phyloP scores from a whole-genome alignment of 2,113 vertebrate genomes.

The Toxostoma redivivum region DNA sequence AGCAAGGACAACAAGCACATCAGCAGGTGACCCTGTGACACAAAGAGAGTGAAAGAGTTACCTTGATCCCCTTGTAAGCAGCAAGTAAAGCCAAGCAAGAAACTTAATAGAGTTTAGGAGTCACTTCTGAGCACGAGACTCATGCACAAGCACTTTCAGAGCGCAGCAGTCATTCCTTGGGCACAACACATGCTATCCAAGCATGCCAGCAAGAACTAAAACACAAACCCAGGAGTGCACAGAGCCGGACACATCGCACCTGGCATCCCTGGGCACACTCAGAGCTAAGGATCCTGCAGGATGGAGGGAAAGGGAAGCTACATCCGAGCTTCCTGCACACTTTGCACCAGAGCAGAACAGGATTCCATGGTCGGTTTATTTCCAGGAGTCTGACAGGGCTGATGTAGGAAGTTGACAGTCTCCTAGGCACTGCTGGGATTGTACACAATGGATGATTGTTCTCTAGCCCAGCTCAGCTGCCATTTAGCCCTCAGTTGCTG shows the following conservation, averaged over 20 bases:
- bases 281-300: conserved; percentile 54
- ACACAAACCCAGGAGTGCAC: conserved; percentile 76
- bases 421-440: not conserved
- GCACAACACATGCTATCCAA: conserved; percentile 75
- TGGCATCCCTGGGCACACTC: conserved; percentile 43
- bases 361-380: not conserved
- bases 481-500: conserved; percentile 24
- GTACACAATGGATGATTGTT: conserved; percentile 38
- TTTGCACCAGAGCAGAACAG: not conserved
- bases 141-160: conserved; percentile 81
- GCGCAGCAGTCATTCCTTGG: conserved; percentile 71
- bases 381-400: not conserved
- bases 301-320: conserved; percentile 40
- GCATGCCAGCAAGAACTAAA: conserved; percentile 80
- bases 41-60: conserved; percentile 69
- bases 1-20: not conserved
- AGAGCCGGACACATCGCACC: conserved; percentile 44
- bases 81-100: conserved; percentile 87
- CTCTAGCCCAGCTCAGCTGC: conserved; percentile 7
- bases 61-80: conserved; percentile 90
- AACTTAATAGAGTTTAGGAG: conserved; percentile 76
- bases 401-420: not conserved
- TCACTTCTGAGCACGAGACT: conserved; percentile 49
- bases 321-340: conserved; percentile 36
- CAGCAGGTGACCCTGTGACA: not conserved